Base-by-base conservation (phyloP, 2,797 vertebrate species). In the Microctenopoma stevenorrisi region DNA sequence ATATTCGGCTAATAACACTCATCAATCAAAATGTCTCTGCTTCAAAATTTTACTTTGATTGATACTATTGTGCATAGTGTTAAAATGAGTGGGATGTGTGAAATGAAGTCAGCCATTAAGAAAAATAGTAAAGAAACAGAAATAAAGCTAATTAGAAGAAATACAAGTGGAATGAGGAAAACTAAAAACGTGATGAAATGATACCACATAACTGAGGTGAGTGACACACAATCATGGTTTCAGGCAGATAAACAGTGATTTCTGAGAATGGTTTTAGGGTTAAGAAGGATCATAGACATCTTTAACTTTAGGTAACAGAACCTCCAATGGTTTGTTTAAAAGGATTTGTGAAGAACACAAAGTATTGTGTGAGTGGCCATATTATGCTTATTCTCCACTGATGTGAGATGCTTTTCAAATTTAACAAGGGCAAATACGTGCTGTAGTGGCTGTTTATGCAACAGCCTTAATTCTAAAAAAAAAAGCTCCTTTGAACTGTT, bases 1-100 rank as follows among this genome's bases (percentile, higher is more conserved):
- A 64, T 58, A 71, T 68, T 68, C 3, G 37, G 64, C 4, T 76
- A 70, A 88, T 88, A 48, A 25, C 76, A 48, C 26, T 84, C 82
- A 81, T 88, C 79, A 40, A 64, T 88, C 86, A 84, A 63, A 4
- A 15, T 53, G 52, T 54, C 33, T 56, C 28, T 63, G 59, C 46
- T 52, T 18, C 14, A 50, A 64, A 64, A 51, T 2, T 37, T 51
- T 33, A 18, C 26, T 38, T 26, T 42, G 40, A 42, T 42, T 42
- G 40, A 42, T 42, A 4, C 13, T 42, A 42, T 10, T 43, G 22
- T 38, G 13, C 26, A 50, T 3, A 25, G 48, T 59, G 28, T 78
- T 25, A 33, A 38, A n/a, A 53, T 43, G 50, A 71, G 22, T 10
- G 10, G 5, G 60, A 12, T 3, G 18, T 10, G 25, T 14, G 18